Base-by-base conservation (phyloP, 2,113 vertebrate species). In the Sylvilagus bachmani region DNA sequence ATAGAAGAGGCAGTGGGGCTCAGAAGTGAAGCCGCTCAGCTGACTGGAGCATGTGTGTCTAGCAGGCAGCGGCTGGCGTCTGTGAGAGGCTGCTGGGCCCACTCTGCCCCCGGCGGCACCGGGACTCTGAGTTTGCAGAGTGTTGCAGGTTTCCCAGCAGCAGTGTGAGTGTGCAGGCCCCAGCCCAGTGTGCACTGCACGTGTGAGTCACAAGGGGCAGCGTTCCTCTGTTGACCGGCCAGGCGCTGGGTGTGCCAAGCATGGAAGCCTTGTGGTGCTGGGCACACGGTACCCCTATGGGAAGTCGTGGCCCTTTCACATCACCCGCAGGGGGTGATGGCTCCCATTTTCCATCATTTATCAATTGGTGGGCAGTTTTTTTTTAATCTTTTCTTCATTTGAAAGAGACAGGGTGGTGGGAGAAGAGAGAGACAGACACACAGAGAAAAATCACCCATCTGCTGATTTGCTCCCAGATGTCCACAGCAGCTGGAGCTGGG, bases 31-130 rank as follows among this genome's bases (percentile, higher is more conserved):
- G 29, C n/a, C 10, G 10, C 61, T n/a, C 71, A 22, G 61, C 25
- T 3, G 44, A 12, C 82, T n/a, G 12, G 58, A 49, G 16, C 10
- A 0, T 2, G 5, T 29, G 0, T 6, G 6, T n/a, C 83, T 29
- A 4, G 6, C 22, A 70, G 73, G 19, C 21, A 21, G 66, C n/a
- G 16, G 33, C 1, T 12, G 51, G 62, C 33, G 69, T 62, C 61
- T n/a, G 49, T 67, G 24, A 78, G 25, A 29, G 10, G 13, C 44
- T 44, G 44, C 44, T 44, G 44, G 44, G 44, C 44, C 44, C 44
- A 44, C 44, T 44, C 6, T 44, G 44, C 44, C 44, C 44, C 36
- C 4, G 0, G 6, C 16, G 74, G 74, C 21, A 31, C 86, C 86
- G 36, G 55, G 55, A 36, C 22, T 25, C 67, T 49, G n/a, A 3